These are phyloP conservation scores for Pseudopodoces humilis DNA, from an alignment of 2,113 vertebrate genomes.

Conservation along the genomic window DNA sequence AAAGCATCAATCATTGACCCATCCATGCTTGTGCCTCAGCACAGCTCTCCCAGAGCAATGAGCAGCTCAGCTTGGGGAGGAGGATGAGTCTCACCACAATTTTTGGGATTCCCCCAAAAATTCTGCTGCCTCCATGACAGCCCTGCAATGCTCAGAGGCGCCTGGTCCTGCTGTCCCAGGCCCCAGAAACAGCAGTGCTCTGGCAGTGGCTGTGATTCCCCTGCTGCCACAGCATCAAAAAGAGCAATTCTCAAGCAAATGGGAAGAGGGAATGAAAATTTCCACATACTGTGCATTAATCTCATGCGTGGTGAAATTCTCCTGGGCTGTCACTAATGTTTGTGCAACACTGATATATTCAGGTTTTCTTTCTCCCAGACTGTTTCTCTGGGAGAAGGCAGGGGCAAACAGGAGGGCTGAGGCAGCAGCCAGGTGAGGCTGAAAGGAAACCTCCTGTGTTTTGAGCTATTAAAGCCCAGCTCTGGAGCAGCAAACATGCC, in stretches of 20 bases:
- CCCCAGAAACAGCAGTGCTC: background rate
- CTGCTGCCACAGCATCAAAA: background rate
- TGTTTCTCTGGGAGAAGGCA: background rate
- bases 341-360: background rate
- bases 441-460: background rate
- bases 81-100: background rate
- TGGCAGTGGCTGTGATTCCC: accelerated
- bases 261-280: background rate
- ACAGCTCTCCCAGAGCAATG: background rate
- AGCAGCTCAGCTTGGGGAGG: background rate
- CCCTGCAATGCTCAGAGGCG: background rate
- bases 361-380: background rate
- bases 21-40: background rate
- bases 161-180: background rate
- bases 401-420: background rate
- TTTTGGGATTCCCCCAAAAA: background rate
- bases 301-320: background rate
- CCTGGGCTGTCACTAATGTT: background rate
- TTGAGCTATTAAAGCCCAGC: background rate
- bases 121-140: background rate
- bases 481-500: background rate
- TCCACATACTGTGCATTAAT: background rate
- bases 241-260: background rate
- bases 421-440: background rate
- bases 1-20: background rate